Evolutionary conservation across 2,113 vertebrate genomes (phyloP), one percentile per base, ranked within the genome.

Genomic region (Barnardius zonarius): DNA sequence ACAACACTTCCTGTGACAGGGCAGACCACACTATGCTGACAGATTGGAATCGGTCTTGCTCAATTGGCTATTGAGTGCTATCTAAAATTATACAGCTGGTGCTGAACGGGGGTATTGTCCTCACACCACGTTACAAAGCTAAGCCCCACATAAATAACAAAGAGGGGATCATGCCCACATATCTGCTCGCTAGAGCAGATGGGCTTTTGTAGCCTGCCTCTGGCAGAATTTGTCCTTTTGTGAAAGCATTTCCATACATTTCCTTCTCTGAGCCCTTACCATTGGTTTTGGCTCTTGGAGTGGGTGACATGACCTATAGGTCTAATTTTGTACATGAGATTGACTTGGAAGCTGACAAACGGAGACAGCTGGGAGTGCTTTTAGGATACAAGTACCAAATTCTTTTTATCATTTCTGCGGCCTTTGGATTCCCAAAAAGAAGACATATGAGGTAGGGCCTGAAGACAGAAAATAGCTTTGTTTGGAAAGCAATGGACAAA

Each of bases 11-110:
- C 97, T 98, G 97, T 93, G 94, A 94, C 92, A 98, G 97, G 96
- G 97, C 97, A 98, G 97, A 97, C 97, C 97, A 98, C 98, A 98
- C 97, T 98, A 92, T 79, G 96, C 97, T 98, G 98, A 98, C 98
- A 98, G 98, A 98, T 97, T 97, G 97, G 97, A 98, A 98, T 98
- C 84, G 96, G 97, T 98, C 97, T 98, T 94, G 93, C 94, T 97
- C 93, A 95, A 84, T 95, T 97, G 97, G 75, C 92, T 97, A 97
- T 95, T 97, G 96, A 98, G 97, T 96, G 95, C 81, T 95, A 95
- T 97, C 96, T 90, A 91, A 98, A 98, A 97, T 97, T 97, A 97
- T 97, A 95, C 97, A 97, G 95, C 97, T 97, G 95, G 90, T 97
- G 96, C 90, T 97, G 95, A 98, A 97, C 72, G 31, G 90, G 66